These are phyloP conservation scores for Scrobipalpa costella DNA, from an alignment of 2,888 invertebrate genomes.

Conservation along the genomic window DNA sequence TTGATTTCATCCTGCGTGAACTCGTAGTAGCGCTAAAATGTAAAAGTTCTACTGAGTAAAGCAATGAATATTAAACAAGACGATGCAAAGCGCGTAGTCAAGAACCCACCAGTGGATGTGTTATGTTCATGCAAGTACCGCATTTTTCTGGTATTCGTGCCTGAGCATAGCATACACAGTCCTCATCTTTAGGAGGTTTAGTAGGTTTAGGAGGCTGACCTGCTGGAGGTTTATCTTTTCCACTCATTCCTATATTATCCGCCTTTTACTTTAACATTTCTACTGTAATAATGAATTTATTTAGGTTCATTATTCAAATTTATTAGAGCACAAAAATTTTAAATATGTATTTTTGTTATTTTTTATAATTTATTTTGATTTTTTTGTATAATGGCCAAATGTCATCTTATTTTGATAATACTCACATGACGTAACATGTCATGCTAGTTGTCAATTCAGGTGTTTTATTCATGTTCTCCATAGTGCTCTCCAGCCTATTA, in stretches of 20 bases:
- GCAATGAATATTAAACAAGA: neutral
- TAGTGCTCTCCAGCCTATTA: too few relatives aligned
- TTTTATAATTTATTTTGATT: neutral
- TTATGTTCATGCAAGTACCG: constrained; percentile 56
- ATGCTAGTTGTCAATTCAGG: too few relatives aligned
- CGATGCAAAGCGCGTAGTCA: constrained; percentile 19
- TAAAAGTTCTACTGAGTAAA: neutral
- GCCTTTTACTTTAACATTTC: constrained; percentile 41
- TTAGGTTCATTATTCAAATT: constrained; percentile 37
- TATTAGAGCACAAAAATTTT: constrained; percentile 26
- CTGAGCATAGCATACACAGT: constrained; percentile 41
- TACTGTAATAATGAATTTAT: constrained; percentile 38
- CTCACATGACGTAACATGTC: too few relatives aligned
- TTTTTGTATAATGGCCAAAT: too few relatives aligned
- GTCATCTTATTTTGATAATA: too few relatives aligned
- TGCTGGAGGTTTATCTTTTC: constrained; percentile 25
- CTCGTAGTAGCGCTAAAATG: constrained; percentile 79
- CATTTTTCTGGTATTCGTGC: constrained; percentile 44
- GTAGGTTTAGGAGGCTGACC: constrained; percentile 21
- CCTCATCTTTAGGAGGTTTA: constrained; percentile 42
- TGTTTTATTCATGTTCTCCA: too few relatives aligned
- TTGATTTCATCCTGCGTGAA: constrained; percentile 87
- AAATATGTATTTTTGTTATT: neutral
- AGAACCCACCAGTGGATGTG: constrained; percentile 65
- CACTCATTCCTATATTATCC: constrained; percentile 53